Conservation (phyloP, 2,797 vertebrate species). For the Macropus fuliginosus region DNA sequence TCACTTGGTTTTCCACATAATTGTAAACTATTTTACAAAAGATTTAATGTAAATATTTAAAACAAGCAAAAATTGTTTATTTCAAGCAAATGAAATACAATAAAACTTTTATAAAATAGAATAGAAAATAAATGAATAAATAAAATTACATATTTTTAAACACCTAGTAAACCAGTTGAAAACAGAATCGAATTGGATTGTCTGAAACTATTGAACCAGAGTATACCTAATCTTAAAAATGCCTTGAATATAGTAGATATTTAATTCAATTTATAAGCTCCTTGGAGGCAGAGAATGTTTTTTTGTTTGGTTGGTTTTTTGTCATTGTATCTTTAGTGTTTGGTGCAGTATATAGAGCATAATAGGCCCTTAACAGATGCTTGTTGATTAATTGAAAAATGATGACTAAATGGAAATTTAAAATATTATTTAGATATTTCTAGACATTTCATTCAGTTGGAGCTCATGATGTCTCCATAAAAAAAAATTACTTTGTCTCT, state of each 20-base stretch:
- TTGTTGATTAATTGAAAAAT: not conserved
- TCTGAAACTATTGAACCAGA: not conserved
- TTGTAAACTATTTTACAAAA: not conserved
- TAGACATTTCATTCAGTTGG: conserved; percentile 53
- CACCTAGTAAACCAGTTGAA: not conserved
- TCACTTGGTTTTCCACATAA: not conserved
- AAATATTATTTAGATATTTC: not conserved
- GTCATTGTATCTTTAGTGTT: not conserved
- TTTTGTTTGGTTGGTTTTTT: not conserved
- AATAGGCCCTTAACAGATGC: not conserved
- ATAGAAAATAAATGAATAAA: not conserved
- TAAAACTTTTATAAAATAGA: not conserved
- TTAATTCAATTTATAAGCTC: not conserved
- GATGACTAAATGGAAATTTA: not conserved
- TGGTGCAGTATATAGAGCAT: not conserved
- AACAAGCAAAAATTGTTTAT: not conserved
- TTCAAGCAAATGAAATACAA: not conserved
- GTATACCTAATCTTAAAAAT: not conserved
- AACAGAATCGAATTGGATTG: not conserved
- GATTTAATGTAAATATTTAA: not conserved
- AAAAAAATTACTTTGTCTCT: conserved; percentile 43
- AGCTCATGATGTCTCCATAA: conserved; percentile 46
- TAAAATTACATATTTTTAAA: not conserved
- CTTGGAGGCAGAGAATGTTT: not conserved
- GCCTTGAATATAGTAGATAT: not conserved